Conservation (phyloP, 2,797 vertebrate genomes). For the Aplochiton taeniatus region DNA sequence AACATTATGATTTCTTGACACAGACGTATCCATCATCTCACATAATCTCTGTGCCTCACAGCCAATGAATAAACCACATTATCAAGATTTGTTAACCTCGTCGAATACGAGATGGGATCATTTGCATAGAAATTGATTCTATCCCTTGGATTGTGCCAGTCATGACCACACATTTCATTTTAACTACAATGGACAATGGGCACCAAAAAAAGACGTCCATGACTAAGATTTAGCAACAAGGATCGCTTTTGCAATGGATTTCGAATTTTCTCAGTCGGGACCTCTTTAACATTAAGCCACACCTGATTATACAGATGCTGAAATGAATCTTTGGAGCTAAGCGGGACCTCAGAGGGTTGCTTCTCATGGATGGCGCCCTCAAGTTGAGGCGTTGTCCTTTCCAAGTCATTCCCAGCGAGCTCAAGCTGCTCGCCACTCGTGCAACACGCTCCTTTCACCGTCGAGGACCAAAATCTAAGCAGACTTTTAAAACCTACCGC, state of each 20-base stretch:
- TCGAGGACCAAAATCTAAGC: constrained; percentile 25
- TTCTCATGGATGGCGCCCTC: constrained; percentile 32
- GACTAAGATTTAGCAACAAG: constrained; percentile 17
- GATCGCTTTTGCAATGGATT: constrained; percentile 65
- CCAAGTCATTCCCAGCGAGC: constrained; percentile 20
- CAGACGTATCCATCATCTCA: constrained; percentile 67
- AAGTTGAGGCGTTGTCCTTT: constrained; percentile 45
- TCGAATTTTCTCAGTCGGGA: constrained; percentile 65
- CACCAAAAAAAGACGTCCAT: constrained; percentile 42
- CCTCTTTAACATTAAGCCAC: constrained; percentile 54
- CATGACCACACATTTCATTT: constrained; percentile 68
- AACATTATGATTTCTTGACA: constrained; percentile 68
- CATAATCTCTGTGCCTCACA: constrained; percentile 63
- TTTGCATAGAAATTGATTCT: constrained; percentile 84
- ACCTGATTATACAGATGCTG: constrained; percentile 56
- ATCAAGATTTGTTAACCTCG: constrained; percentile 71
- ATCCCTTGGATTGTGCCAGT: constrained; percentile 66
- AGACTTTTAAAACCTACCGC: constrained; percentile 48
- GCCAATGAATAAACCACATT: constrained; percentile 72
- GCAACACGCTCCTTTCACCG: constrained; percentile 27
- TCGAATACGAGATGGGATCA: constrained; percentile 64
- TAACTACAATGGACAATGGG: constrained; percentile 69
- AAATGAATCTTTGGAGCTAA: constrained; percentile 51
- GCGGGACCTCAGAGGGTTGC: constrained; percentile 28
- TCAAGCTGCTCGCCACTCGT: constrained; percentile 30